Evolutionary conservation across 2,888 invertebrate species (phyloP).

Genomic region (Napeogenes inachia): DNA sequence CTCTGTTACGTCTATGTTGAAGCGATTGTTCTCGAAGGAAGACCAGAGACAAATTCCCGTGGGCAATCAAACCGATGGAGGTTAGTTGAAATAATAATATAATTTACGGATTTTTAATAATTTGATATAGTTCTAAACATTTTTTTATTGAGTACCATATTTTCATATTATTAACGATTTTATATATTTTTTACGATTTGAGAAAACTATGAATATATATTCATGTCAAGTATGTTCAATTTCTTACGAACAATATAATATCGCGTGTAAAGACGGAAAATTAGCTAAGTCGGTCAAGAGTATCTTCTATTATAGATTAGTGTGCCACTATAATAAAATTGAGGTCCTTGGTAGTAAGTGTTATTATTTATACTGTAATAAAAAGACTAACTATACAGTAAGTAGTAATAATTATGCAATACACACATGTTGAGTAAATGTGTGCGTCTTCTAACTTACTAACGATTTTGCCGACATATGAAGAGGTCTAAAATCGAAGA

Average conservation of each 20-base stretch:
- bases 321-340: conserved; percentile 11
- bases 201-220: neutral
- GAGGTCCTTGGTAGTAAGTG: conserved; percentile 5
- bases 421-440: too few species aligned
- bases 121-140: too few species aligned
- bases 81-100: conserved; percentile 37
- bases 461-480: too few species aligned
- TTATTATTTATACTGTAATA: neutral
- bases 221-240: neutral
- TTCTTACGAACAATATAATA: conserved; percentile 3
- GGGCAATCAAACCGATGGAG: conserved; percentile 68
- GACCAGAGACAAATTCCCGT: conserved; percentile 65
- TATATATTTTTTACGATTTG: too few species aligned
- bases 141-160: too few species aligned
- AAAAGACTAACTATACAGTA: neutral
- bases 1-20: conserved; percentile 87
- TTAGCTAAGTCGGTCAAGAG: conserved; percentile 27
- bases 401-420: too few species aligned
- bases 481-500: too few species aligned
- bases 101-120: neutral
- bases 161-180: too few species aligned
- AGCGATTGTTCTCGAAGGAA: conserved; percentile 86
- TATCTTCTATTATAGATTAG: conserved; percentile 18
- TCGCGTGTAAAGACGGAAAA: conserved; percentile 23
- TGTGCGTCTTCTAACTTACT: too few species aligned